Evolutionary conservation across 2,113 vertebrate genomes (phyloP), one percentile per base, ranked within the genome.

Genomic region (Piaya cayana): DNA sequence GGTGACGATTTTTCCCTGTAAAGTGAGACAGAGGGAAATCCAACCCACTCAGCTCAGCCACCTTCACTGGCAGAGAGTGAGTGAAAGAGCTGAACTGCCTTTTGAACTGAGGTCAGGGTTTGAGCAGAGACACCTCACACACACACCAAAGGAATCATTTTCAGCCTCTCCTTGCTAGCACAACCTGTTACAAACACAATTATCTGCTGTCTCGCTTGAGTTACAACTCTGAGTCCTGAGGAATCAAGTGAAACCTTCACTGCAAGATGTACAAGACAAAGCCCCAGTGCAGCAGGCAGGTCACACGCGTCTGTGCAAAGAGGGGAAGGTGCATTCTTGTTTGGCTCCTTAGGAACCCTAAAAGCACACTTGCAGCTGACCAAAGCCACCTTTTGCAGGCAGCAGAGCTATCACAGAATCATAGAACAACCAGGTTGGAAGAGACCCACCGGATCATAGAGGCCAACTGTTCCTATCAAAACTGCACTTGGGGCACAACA

Each of bases 281-380:
- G 68, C 42, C 53, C 20, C 6, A 79, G 42, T 4, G 29, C 70
- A 19, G 0, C 5, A 47, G 42, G 45, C 22, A 23, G 36, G 25
- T 56, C 15, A 20, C 1, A n/a, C 12, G 1, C 22, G 18, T 10
- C 1, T 16, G 3, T 5, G 18, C 2, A 55, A 22, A n/a, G 58
- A 74, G 26, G 39, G 14, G 58, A 82, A 43, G 43, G 7, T 0
- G n/a, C 39, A 36, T 25, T n/a, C 56, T 64, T 25, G 3, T 22
- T 49, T 4, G 37, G 50, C 30, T 81, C 32, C 75, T 62, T 1
- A 22, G 50, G 45, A 69, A 9, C 27, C 12, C 17, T 21, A 25
- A 12, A 34, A 26, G 17, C 2, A 26, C 8, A 13, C 45, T 55
- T 65, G 21, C 15, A 45, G 62, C n/a, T 39, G 37, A 23, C 29